These are phyloP conservation scores for Amyelois transitella DNA, from an alignment of 1,140 invertebrate species.

Conservation along the genomic window DNA sequence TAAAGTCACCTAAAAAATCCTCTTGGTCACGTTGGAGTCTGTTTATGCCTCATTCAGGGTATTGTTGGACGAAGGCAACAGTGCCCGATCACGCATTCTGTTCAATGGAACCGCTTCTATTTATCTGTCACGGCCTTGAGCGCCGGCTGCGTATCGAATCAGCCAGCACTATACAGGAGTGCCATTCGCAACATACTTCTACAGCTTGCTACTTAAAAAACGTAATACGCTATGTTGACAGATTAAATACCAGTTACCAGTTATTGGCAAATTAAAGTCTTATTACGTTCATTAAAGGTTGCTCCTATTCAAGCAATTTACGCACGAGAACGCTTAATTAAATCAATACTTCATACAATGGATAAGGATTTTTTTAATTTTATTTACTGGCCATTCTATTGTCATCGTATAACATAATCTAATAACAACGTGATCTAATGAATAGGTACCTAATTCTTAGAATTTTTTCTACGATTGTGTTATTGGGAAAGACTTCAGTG, in stretches of 20 bases:
- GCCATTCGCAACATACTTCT: constrained; percentile 18
- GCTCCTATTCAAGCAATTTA: no score
- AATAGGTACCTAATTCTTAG: background rate
- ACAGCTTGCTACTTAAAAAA: background rate
- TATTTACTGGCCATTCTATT: background rate
- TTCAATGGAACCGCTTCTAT: constrained; percentile 42
- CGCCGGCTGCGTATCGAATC: constrained; percentile 39
- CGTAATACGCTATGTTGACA: no score
- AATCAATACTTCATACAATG: background rate
- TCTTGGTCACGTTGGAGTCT: background rate
- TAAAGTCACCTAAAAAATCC: no score
- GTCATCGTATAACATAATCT: background rate
- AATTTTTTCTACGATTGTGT: background rate
- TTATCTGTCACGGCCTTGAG: constrained; percentile 53
- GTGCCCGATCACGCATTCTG: constrained; percentile 23
- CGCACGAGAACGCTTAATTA: no score
- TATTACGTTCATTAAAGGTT: no score
- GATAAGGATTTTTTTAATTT: background rate
- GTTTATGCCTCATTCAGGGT: background rate
- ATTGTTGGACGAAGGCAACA: constrained; percentile 14
- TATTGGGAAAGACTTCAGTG: background rate
- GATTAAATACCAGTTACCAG: no score
- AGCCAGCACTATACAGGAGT: constrained; percentile 24
- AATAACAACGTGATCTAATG: constrained; percentile 3
- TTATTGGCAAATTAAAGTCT: no score